Conservation (phyloP, 1,140 invertebrate species). For the Doryteuthis pealeii region DNA sequence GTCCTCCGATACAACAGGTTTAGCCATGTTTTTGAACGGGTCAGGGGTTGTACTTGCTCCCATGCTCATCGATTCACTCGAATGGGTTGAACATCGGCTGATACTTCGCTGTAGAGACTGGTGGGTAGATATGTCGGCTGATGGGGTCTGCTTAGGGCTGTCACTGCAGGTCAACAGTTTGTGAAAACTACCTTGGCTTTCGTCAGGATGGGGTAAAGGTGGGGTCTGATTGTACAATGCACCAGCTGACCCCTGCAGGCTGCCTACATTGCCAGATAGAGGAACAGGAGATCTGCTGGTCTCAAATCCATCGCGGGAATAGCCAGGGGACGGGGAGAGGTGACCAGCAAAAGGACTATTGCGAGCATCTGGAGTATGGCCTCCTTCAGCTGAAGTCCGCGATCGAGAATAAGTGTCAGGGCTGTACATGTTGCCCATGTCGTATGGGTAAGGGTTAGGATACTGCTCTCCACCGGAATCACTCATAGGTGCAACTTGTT, state of each 20-base stretch:
- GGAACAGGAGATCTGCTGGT: background rate
- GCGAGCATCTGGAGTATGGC: background rate
- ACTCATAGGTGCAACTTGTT: background rate
- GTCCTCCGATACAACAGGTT: background rate
- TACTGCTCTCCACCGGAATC: background rate
- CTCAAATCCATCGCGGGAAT: conserved; percentile 8
- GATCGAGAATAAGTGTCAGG: background rate
- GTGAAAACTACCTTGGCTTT: conserved; percentile 12
- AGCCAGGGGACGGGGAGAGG: conserved; percentile 1
- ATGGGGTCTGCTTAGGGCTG: background rate
- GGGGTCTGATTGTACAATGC: background rate
- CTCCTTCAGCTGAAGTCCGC: background rate
- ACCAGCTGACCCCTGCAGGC: background rate
- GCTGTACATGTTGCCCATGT: conserved; percentile 4
- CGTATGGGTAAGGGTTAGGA: background rate
- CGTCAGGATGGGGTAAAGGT: background rate
- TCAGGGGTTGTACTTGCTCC: conserved; percentile 1
- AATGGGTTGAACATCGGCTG: conserved; percentile 8
- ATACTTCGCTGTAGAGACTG: conserved; percentile 12
- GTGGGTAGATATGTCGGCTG: conserved; percentile 15
- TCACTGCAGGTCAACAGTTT: conserved; percentile 1
- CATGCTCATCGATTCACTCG: conserved; percentile 3
- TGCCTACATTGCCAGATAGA: background rate
- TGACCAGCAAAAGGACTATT: conserved; percentile 7
- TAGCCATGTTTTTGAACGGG: background rate